Percentiles rank a stretch among this genome's conserved stretches.
Evolutionary conservation across 2,113 vertebrate genomes (phyloP).

Genomic region (Polypterus bichir): DNA sequence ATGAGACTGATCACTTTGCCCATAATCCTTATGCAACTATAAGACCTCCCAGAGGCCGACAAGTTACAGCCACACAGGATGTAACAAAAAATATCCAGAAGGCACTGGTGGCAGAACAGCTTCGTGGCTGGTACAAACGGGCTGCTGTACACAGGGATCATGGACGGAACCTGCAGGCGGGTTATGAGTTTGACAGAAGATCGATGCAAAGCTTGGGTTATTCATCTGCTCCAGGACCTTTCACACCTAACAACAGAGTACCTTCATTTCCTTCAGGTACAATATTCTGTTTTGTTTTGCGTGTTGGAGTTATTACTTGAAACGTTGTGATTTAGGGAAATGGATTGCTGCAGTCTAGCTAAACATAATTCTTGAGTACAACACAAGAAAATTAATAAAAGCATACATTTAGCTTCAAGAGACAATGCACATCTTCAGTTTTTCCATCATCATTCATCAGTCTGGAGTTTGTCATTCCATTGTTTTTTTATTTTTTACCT

Average conservation of each 20-base stretch:
- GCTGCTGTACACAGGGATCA: conserved; percentile 63
- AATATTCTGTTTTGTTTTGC: background rate
- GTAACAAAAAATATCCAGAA: conserved; percentile 73
- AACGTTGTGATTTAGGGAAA: no score
- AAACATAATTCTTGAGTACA: no score
- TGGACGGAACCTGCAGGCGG: conserved; percentile 44
- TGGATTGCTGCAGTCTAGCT: no score
- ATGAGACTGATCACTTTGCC: conserved; percentile 56
- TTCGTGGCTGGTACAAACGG: conserved; percentile 90
- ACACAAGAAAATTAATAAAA: no score
- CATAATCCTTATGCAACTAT: conserved; percentile 81
- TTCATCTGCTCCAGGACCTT: conserved; percentile 54
- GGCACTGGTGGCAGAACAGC: conserved; percentile 79
- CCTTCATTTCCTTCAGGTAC: conserved; percentile 67
- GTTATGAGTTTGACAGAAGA: conserved; percentile 66
- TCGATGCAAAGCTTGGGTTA: conserved; percentile 71
- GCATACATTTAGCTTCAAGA: no score
- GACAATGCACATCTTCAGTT: no score
- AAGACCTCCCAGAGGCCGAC: conserved; percentile 63
- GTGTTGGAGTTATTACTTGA: background rate
- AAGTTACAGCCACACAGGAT: conserved; percentile 53
- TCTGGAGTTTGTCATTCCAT: no score
- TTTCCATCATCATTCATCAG: no score
- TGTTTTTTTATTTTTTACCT: no score
- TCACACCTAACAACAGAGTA: conserved; percentile 56